These are phyloP conservation scores for Ectropis grisescens DNA, from an alignment of 1,140 invertebrate genomes.

Conservation along the genomic window DNA sequence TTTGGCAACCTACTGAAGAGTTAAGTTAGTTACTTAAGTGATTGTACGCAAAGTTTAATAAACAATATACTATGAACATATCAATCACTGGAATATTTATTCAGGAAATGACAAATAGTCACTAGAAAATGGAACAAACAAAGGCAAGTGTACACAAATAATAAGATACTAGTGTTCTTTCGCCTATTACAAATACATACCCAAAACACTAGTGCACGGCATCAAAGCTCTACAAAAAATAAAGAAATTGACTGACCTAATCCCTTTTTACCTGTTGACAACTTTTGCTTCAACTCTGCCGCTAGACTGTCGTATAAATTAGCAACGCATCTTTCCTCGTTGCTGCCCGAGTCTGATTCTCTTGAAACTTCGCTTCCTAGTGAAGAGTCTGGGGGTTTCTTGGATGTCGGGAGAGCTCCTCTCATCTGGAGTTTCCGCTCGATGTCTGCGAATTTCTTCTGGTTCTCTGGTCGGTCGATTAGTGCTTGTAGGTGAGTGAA, in stretches of 20 bases:
- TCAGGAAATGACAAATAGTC: no score
- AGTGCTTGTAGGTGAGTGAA: slow-evolving; percentile 85
- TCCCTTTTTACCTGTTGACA: slow-evolving; percentile 73
- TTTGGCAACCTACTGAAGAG: no score
- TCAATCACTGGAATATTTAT: no score
- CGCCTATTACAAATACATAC: slow-evolving; percentile 5
- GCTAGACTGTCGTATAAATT: slow-evolving; percentile 90
- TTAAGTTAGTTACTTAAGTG: no score
- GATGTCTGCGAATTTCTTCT: slow-evolving; percentile 87
- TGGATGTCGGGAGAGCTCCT: slow-evolving; percentile 41
- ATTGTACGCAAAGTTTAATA: no score
- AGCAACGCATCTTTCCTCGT: slow-evolving; percentile 74
- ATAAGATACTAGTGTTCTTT: no score
- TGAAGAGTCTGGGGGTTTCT: slow-evolving; percentile 74
- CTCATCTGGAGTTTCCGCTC: slow-evolving; percentile 75
- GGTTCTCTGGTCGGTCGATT: slow-evolving; percentile 87
- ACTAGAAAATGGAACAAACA: no score
- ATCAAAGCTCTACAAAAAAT: slow-evolving; percentile 28
- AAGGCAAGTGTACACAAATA: no score
- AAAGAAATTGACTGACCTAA: slow-evolving; percentile 51
- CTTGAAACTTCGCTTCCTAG: slow-evolving; percentile 81
- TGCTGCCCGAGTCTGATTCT: slow-evolving; percentile 83
- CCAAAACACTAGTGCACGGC: slow-evolving; percentile 16
- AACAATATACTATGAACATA: no score
- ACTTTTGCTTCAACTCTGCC: slow-evolving; percentile 89